phyloP scores from a whole-genome alignment of 2,113 vertebrate genomes.

The Salvelinus fontinalis region DNA sequence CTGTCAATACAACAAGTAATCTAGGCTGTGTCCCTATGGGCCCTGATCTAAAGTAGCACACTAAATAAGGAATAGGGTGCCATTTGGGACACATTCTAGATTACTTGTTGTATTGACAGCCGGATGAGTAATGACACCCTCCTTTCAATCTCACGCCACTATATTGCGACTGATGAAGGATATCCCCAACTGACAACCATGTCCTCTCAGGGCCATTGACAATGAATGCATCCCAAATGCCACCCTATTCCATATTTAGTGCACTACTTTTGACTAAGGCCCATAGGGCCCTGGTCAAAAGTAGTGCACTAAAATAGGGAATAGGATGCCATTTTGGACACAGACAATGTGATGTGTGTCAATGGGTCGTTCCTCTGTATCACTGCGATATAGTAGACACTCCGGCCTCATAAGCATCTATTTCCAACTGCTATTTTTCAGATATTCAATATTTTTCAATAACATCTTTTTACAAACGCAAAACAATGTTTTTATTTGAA shows the following conservation, averaged over 20 bases:
- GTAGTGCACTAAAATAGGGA: no score
- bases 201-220: slow-evolving; percentile 7
- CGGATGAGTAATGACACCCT: background rate
- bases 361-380: background rate
- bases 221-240: background rate
- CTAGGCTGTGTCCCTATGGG: no score
- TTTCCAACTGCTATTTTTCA: background rate
- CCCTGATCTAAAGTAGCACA: no score
- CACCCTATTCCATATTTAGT: no score
- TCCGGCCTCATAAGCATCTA: background rate
- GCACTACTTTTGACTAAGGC: no score
- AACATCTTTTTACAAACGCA: background rate
- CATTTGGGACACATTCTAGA: no score
- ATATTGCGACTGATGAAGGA: background rate
- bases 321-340: no score
- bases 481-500: background rate
- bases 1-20: no score
- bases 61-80: no score
- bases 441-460: background rate
- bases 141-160: background rate
- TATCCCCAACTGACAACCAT: background rate
- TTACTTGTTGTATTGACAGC: no score
- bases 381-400: background rate
- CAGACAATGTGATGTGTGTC: background rate
- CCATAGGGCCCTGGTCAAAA: no score